Conservation (phyloP, 2,797 vertebrate genomes). For the Rhinophrynus dorsalis region DNA sequence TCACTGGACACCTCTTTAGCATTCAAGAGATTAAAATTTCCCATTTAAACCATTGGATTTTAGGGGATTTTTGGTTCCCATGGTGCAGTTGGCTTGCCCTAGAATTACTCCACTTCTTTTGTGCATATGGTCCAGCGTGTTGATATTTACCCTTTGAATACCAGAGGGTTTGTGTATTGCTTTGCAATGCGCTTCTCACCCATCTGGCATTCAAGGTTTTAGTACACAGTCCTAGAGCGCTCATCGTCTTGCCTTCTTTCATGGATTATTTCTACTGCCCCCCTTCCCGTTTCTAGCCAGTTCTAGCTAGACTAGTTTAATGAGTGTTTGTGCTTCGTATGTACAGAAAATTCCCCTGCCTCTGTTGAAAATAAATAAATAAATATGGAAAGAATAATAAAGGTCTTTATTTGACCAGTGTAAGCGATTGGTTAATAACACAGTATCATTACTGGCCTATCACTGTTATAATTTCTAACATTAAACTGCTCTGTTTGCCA, state of each 20-base stretch:
- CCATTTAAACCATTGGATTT: no score
- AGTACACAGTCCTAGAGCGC: background rate
- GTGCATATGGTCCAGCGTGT: no score
- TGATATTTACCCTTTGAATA: no score
- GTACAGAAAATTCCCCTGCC: slow-evolving; percentile 33
- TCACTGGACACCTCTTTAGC: no score
- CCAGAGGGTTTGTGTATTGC: no score
- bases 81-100: no score
- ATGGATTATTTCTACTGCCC: background rate
- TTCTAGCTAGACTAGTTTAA: slow-evolving; percentile 34
- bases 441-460: slow-evolving; percentile 42
- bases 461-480: slow-evolving; percentile 40
- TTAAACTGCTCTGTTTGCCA: background rate
- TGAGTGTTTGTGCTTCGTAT: slow-evolving; percentile 21
- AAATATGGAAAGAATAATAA: background rate
- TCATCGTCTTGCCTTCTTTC: background rate
- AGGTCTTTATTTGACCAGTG: slow-evolving; percentile 43
- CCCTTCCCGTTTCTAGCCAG: background rate
- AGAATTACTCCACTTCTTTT: no score
- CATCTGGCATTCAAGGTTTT: no score
- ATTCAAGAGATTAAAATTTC: no score
- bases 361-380: slow-evolving; percentile 33
- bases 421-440: slow-evolving; percentile 48
- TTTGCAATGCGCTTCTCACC: no score
- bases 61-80: no score